phyloP scores from a whole-genome alignment of 2,113 vertebrate genomes.

The Microcebus murinus region DNA sequence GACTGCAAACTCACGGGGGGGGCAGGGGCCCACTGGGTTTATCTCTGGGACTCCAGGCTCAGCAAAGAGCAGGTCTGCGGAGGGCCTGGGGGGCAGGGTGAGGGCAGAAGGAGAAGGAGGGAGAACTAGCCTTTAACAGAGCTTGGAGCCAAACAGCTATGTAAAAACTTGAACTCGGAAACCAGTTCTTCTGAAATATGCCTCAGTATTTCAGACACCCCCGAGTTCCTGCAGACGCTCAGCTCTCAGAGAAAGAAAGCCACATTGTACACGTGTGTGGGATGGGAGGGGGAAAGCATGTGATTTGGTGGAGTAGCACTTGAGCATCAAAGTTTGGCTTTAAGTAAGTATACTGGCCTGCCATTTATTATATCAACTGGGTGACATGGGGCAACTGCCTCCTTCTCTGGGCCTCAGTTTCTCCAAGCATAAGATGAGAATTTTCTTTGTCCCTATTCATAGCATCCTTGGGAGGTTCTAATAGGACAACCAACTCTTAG shows the following conservation, averaged over 20 bases:
- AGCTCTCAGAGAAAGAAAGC: not conserved
- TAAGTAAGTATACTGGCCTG: not conserved
- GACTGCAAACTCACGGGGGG: not conserved
- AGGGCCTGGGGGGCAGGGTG: not conserved
- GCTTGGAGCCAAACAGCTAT: not conserved
- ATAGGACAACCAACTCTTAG: not conserved
- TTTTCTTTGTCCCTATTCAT: constrained; percentile 22
- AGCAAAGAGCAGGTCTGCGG: not conserved
- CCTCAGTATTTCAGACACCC: not conserved
- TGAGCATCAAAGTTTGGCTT: not conserved
- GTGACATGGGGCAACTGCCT: not conserved
- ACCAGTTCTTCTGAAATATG: not conserved
- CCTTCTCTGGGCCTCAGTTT: not conserved
- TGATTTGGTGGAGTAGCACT: not conserved
- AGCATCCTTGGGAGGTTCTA: not conserved
- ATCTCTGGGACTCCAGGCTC: not conserved
- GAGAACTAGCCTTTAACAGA: not conserved
- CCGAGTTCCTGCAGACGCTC: not conserved
- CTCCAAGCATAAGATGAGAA: not conserved
- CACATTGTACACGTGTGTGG: not conserved
- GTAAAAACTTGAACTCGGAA: not conserved
- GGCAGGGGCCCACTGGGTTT: not conserved
- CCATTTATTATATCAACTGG: not conserved
- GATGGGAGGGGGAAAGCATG: not conserved
- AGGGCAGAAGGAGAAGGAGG: not conserved